Evolutionary conservation across 2,797 vertebrate genomes (phyloP).

Genomic region (Scarus forsteni): DNA sequence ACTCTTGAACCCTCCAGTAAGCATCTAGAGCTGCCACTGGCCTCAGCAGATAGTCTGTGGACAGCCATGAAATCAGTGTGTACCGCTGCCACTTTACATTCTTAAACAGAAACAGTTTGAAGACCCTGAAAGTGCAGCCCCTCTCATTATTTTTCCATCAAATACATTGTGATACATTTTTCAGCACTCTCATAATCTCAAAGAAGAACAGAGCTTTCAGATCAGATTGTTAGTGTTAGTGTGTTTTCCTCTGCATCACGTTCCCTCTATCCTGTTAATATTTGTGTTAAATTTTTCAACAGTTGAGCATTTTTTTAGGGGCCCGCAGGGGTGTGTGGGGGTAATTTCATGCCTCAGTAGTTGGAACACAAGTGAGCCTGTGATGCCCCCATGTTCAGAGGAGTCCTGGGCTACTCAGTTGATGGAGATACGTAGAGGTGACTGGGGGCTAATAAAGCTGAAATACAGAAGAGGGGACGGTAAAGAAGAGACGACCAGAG

Average conservation of each 20-base stretch:
- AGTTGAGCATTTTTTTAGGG: constrained; percentile 20
- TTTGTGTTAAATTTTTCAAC: constrained; percentile 41
- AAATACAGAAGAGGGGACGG: constrained; percentile 25
- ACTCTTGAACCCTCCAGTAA: too few relatives aligned
- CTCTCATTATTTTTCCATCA: not conserved
- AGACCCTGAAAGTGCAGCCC: not conserved
- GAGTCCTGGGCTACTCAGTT: constrained; percentile 29
- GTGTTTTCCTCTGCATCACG: constrained; percentile 9
- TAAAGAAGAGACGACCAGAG: not conserved
- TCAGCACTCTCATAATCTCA: not conserved
- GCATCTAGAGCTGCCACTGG: not conserved
- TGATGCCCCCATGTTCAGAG: constrained; percentile 27
- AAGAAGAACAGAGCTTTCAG: constrained; percentile 2
- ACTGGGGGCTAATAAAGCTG: constrained; percentile 36
- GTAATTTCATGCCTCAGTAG: constrained; percentile 73
- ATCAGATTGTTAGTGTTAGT: constrained; percentile 17
- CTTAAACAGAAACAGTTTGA: not conserved
- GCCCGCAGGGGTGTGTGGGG: constrained; percentile 31
- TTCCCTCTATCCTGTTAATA: constrained; percentile 16
- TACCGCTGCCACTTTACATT: not conserved
- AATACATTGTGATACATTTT: not conserved
- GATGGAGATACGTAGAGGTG: constrained; percentile 40
- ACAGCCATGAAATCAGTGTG: not conserved
- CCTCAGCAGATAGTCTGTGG: not conserved
- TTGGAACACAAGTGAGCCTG: constrained; percentile 48